Conservation (phyloP, 2,113 vertebrate species). For the Mionectes macconnelli region DNA sequence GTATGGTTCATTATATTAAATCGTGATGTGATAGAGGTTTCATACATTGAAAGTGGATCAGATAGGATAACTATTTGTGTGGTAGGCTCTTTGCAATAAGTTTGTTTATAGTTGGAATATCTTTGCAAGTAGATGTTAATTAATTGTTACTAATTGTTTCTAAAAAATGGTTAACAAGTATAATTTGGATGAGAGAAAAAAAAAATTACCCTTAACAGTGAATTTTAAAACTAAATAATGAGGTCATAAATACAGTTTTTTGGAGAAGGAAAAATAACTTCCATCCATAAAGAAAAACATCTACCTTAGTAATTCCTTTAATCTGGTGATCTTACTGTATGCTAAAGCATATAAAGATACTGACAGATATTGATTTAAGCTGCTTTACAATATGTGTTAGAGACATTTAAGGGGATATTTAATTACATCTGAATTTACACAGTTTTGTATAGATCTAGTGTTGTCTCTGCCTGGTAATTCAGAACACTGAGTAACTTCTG, state of each 20-base stretch:
- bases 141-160: not conserved
- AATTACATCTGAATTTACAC: not conserved
- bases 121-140: not conserved
- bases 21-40: not conserved
- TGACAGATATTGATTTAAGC: not conserved
- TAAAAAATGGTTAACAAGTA: not conserved
- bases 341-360: not conserved
- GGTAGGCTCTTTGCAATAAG: not conserved
- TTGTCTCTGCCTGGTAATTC: not conserved
- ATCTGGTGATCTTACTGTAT: not conserved
- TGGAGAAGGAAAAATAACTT: not conserved
- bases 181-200: not conserved
- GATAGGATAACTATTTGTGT: not conserved
- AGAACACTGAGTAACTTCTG: not conserved
- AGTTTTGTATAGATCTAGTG: accelerated
- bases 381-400: not conserved
- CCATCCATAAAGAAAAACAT: not conserved
- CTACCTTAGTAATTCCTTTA: not conserved
- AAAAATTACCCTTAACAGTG: not conserved
- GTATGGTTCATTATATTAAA: not conserved
- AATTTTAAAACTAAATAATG: not conserved
- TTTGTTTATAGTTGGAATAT: not conserved
- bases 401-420: not conserved
- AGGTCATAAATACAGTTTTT: not conserved
- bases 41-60: not conserved